Evolutionary conservation across 2,888 invertebrate species (phyloP).

Genomic region (Masnerella sp.): DNA sequence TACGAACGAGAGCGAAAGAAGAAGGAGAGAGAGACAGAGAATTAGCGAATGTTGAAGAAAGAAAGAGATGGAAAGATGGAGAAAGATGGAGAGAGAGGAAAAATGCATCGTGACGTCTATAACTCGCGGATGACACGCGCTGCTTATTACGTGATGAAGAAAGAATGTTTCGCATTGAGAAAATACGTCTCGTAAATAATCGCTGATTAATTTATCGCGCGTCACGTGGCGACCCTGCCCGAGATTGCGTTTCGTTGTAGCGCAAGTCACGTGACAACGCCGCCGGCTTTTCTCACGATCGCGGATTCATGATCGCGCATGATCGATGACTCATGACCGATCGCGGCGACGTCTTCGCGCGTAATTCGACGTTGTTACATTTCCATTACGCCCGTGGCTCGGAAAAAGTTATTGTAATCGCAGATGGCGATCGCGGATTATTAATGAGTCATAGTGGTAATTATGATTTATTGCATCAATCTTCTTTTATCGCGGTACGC

Average conservation of each 20-base stretch:
- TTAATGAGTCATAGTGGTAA: too few species aligned
- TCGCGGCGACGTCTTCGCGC: too few species aligned
- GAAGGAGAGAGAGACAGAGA: constrained; percentile 10
- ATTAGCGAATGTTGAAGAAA: not conserved
- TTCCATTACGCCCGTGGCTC: too few species aligned
- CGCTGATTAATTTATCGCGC: constrained; percentile 57
- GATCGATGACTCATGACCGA: constrained; percentile 31
- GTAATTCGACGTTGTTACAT: too few species aligned
- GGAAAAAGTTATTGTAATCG: too few species aligned
- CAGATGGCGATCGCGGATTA: too few species aligned
- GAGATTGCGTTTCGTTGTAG: too few species aligned
- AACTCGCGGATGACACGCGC: constrained; percentile 57
- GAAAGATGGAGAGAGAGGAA: constrained; percentile 33
- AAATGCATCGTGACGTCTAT: constrained; percentile 48
- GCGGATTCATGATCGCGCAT: constrained; percentile 32
- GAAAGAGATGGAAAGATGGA: not conserved
- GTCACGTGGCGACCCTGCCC: too few species aligned
- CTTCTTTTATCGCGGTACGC: too few species aligned
- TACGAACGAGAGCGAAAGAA: not conserved
- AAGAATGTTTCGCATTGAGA: constrained; percentile 55
- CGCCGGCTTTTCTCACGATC: constrained; percentile 45
- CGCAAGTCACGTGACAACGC: not conserved
- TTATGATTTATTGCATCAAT: too few species aligned
- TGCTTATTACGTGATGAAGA: constrained; percentile 55
- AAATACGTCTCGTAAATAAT: constrained; percentile 58